Evolutionary conservation across 2,113 vertebrate species (phyloP).

Genomic region (Gambusia affinis): DNA sequence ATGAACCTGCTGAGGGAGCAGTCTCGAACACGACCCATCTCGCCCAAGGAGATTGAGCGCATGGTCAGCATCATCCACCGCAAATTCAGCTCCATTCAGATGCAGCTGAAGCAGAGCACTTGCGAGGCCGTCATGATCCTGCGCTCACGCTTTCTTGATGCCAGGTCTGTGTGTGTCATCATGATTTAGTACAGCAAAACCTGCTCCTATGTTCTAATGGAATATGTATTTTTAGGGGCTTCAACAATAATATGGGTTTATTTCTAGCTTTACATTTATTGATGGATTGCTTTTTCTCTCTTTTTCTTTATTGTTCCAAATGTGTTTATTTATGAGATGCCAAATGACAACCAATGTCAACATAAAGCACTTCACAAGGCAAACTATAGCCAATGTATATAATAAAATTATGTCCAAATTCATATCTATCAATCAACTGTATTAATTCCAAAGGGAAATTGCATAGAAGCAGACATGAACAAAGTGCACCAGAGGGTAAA

Average conservation of each 20-base stretch:
- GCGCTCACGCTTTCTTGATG: constrained; percentile 84
- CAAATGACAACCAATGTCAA: no score
- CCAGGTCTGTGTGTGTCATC: constrained; percentile 64
- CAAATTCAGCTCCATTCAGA: constrained; percentile 99
- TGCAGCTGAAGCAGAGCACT: constrained; percentile 99
- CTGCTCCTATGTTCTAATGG: background rate
- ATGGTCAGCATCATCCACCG: constrained; percentile 99
- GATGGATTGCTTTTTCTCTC: background rate
- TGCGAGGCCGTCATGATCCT: constrained; percentile 99
- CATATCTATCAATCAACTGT: background rate
- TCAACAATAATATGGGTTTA: background rate
- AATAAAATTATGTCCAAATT: background rate
- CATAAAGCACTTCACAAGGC: no score
- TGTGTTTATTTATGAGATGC: no score
- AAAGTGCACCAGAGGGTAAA: no score
- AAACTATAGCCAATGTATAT: background rate
- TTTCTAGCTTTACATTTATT: background rate
- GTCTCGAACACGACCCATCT: constrained; percentile 97
- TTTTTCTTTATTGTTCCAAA: background rate
- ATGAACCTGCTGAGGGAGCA: constrained; percentile 99
- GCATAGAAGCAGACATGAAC: background rate
- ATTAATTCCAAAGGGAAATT: no score
- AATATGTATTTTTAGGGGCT: background rate
- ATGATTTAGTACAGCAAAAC: background rate
- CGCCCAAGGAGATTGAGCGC: constrained; percentile 97